A percentile compares a stretch with the other conserved stretches of the same genome.
phyloP scores from a whole-genome alignment of 2,888 invertebrate species.

The Notodonta dromedarius region DNA sequence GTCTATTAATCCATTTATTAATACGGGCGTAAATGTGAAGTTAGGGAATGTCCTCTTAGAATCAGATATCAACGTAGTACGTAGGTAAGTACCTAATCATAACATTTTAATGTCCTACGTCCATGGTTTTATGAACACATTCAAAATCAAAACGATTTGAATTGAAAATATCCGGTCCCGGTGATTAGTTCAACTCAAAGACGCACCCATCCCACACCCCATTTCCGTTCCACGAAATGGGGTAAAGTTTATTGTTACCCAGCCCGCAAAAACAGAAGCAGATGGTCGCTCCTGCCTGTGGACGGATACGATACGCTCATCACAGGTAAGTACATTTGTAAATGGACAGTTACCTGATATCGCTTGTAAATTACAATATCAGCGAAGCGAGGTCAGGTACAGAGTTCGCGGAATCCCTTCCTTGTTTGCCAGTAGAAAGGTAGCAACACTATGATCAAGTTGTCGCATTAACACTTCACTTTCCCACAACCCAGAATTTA shows the following conservation, averaged over 20 bases:
- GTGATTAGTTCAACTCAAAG: slow-evolving; percentile 64
- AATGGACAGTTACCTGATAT: slow-evolving; percentile 29
- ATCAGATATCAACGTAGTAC: too few species aligned
- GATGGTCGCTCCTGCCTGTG: slow-evolving; percentile 39
- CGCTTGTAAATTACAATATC: slow-evolving; percentile 37
- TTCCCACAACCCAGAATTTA: slow-evolving; percentile 80
- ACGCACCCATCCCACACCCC: slow-evolving; percentile 76
- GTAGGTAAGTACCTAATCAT: too few species aligned
- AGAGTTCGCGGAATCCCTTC: slow-evolving; percentile 62
- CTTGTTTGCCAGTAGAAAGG: slow-evolving; percentile 60
- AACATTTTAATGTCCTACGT: too few species aligned
- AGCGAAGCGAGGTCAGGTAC: slow-evolving; percentile 45
- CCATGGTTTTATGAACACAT: not conserved
- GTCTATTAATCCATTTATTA: too few species aligned
- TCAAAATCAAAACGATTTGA: slow-evolving; percentile 38
- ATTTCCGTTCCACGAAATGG: slow-evolving; percentile 74
- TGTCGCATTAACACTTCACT: slow-evolving; percentile 81
- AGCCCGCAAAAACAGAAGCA: slow-evolving; percentile 61
- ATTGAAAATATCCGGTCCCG: slow-evolving; percentile 69
- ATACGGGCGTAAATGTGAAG: too few species aligned
- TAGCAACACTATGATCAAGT: slow-evolving; percentile 73
- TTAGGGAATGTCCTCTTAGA: too few species aligned
- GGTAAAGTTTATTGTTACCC: slow-evolving; percentile 60
- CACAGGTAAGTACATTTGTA: slow-evolving; percentile 30
- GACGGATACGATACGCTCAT: not conserved